These are phyloP conservation scores for Platyscapa corneri DNA, from an alignment of 1,140 invertebrate genomes.

Conservation along the genomic window DNA sequence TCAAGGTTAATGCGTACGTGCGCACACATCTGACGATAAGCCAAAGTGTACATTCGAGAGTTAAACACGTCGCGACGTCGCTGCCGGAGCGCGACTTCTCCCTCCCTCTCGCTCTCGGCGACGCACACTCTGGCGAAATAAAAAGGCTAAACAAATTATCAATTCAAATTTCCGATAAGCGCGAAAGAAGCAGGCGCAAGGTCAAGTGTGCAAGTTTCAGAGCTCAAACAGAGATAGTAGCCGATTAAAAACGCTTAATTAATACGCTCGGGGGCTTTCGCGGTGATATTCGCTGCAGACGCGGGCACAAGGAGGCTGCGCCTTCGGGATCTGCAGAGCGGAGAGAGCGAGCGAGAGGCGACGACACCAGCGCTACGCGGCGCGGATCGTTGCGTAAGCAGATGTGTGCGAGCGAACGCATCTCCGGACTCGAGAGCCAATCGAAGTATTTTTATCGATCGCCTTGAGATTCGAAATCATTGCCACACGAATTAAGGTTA, in stretches of 20 bases:
- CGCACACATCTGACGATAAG: background rate
- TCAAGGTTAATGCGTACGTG: slow-evolving; percentile 13
- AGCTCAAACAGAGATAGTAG: background rate
- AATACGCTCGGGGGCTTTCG: background rate
- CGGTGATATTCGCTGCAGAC: too few species aligned
- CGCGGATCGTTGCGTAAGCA: background rate
- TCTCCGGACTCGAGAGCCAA: background rate
- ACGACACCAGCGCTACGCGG: too few species aligned
- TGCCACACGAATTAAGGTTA: background rate
- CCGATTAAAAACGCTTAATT: background rate
- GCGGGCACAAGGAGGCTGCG: too few species aligned
- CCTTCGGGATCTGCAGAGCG: too few species aligned
- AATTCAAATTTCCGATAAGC: slow-evolving; percentile 41
- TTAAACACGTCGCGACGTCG: background rate
- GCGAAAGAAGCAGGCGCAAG: slow-evolving; percentile 30
- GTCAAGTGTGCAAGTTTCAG: slow-evolving; percentile 35
- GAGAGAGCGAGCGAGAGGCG: too few species aligned
- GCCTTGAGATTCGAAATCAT: background rate
- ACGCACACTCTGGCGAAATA: background rate
- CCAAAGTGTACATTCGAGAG: background rate
- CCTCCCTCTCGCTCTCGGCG: background rate
- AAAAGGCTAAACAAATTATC: slow-evolving; percentile 29
- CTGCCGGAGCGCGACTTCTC: background rate
- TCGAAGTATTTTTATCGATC: background rate
- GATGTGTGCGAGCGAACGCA: background rate